Evolutionary conservation across 2,888 invertebrate genomes (phyloP).

Genomic region (Dolichomitus sp.): DNA sequence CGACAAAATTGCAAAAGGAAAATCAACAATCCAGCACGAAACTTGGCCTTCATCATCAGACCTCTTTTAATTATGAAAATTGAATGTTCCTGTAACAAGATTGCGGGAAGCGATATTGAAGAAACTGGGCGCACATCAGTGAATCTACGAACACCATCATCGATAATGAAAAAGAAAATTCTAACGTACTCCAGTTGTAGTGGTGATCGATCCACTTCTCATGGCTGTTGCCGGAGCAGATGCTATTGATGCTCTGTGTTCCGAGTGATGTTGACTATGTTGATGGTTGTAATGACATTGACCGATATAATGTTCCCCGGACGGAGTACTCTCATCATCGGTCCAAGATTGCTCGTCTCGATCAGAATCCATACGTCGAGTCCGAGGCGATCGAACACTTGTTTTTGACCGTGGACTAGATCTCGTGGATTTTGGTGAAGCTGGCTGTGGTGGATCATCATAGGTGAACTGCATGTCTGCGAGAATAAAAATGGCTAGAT

Average conservation of each 20-base stretch:
- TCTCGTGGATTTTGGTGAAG: constrained; percentile 68
- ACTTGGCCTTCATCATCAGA: neutral
- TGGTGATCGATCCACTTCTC: constrained; percentile 80
- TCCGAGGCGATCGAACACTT: constrained; percentile 54
- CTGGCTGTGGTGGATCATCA: constrained; percentile 70
- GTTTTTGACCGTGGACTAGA: constrained; percentile 60
- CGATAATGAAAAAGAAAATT: neutral
- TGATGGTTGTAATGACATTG: constrained; percentile 61
- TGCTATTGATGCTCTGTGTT: constrained; percentile 78
- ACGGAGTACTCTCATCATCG: constrained; percentile 70
- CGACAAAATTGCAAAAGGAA: neutral
- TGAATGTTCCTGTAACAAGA: constrained; percentile 1
- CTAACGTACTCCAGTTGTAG: constrained; percentile 75
- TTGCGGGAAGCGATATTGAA: neutral
- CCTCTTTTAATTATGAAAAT: constrained; percentile 7
- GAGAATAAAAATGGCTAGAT: neutral
- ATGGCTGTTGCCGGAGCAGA: constrained; percentile 77
- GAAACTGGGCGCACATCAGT: neutral
- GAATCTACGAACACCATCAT: neutral
- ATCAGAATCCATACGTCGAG: constrained; percentile 67
- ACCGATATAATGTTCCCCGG: constrained; percentile 56
- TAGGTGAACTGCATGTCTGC: constrained; percentile 76
- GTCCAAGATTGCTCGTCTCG: constrained; percentile 72
- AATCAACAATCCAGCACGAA: neutral
- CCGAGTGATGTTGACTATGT: constrained; percentile 65